Percentiles rank a stretch among this genome's conserved stretches.
Conservation (phyloP, 2,888 invertebrate genomes). For the Apocheima hispidaria region DNA sequence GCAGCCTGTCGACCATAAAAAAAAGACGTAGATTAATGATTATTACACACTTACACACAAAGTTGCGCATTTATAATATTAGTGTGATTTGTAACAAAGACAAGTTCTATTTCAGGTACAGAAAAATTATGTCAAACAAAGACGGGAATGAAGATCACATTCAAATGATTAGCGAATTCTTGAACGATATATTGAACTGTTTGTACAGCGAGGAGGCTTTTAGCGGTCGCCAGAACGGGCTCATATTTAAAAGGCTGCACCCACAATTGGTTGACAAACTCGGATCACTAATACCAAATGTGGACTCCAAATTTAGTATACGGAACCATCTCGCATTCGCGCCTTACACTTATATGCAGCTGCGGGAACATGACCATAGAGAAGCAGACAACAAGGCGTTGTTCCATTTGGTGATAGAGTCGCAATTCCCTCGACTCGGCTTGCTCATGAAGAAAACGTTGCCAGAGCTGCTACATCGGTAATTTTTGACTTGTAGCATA, state of each 20-base stretch:
- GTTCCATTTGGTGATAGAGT: conserved; percentile 60
- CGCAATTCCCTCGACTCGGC: conserved; percentile 60
- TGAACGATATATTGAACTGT: conserved; percentile 69
- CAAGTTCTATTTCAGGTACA: conserved; percentile 60
- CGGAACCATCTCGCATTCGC: conserved; percentile 73
- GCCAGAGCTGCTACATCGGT: conserved; percentile 52
- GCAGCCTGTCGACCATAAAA: too few species aligned
- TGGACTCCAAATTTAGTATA: conserved; percentile 66
- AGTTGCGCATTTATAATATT: too few species aligned
- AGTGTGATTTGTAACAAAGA: not conserved
- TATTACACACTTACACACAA: too few species aligned
- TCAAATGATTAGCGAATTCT: conserved; percentile 59
- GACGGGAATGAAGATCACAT: conserved; percentile 55
- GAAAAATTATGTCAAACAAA: conserved; percentile 60
- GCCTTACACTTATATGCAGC: conserved; percentile 63
- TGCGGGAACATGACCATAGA: conserved; percentile 51
- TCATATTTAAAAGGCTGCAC: conserved; percentile 66
- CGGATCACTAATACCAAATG: conserved; percentile 60
- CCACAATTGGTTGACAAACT: conserved; percentile 66
- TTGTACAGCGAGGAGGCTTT: conserved; percentile 68
- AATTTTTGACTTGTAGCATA: not conserved
- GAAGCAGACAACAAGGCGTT: conserved; percentile 63
- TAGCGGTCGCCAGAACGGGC: conserved; percentile 55
- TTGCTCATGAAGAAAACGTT: conserved; percentile 62
- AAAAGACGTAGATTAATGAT: too few species aligned